These are phyloP conservation scores for Mythimna ferrago DNA, from an alignment of 2,888 invertebrate species.

Conservation along the genomic window DNA sequence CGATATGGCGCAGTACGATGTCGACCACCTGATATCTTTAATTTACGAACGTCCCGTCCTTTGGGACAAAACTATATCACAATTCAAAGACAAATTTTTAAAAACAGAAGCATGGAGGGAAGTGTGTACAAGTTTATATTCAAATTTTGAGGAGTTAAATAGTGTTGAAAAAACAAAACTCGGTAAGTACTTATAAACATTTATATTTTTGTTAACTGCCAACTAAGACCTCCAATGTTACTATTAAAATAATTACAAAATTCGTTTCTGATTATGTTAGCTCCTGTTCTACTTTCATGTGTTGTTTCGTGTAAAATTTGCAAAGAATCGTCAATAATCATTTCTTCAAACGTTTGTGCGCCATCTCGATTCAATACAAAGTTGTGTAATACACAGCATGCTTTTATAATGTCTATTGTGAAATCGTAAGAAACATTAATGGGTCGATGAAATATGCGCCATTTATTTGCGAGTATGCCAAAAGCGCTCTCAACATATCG, in stretches of 20 bases:
- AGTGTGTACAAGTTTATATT: too few species aligned
- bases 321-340: neutral
- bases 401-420: slow-evolving; percentile 9
- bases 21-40: too few species aligned
- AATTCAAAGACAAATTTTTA: too few species aligned
- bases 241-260: slow-evolving; percentile 22
- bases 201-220: slow-evolving; percentile 41
- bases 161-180: too few species aligned
- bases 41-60: too few species aligned
- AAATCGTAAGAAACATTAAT: slow-evolving; percentile 1
- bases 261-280: slow-evolving; percentile 35
- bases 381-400: slow-evolving; percentile 11
- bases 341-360: too few species aligned
- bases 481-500: slow-evolving; percentile 8
- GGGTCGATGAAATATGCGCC: neutral
- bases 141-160: too few species aligned
- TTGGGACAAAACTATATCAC: too few species aligned
- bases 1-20: too few species aligned
- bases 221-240: slow-evolving; percentile 33
- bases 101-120: too few species aligned
- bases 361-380: neutral
- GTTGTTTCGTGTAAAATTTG: slow-evolving; percentile 17
- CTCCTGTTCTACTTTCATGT: slow-evolving; percentile 32
- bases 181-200: slow-evolving; percentile 7
- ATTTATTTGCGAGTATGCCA: slow-evolving; percentile 8